Evolutionary conservation across 2,888 invertebrate species (phyloP).

Genomic region (Trissolcus brochymenae): DNA sequence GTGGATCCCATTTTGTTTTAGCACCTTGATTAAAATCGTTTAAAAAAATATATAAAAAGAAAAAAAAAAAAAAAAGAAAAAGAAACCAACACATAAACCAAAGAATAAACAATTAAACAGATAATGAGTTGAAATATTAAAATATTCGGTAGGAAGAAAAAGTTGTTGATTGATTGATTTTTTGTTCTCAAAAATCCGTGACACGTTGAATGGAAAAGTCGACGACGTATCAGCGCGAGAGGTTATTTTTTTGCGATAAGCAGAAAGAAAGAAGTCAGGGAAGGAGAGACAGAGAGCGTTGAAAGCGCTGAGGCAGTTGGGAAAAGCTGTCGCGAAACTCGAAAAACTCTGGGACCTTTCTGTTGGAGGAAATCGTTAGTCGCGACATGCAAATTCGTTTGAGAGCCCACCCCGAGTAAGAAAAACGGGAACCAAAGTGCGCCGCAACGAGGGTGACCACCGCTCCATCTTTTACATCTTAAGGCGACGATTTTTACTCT

Average conservation of each 20-base stretch:
- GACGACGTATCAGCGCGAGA: constrained; percentile 44
- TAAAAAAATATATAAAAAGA: neutral
- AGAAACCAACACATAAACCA: constrained; percentile 61
- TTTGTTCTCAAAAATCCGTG: constrained; percentile 17
- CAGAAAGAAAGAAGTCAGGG: constrained; percentile 13
- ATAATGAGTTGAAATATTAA: constrained; percentile 66
- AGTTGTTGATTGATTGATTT: too few species aligned
- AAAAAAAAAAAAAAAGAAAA: constrained; percentile 41
- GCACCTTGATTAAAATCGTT: constrained; percentile 34
- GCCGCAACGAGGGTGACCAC: constrained; percentile 55
- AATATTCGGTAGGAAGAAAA: constrained; percentile 8
- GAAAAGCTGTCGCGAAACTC: constrained; percentile 55
- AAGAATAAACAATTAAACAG: constrained; percentile 75
- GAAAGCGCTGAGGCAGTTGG: constrained; percentile 20
- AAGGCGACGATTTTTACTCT: constrained; percentile 56
- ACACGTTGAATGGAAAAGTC: constrained; percentile 41
- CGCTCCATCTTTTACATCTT: constrained; percentile 60
- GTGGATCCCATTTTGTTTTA: constrained; percentile 58
- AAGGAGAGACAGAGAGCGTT: neutral
- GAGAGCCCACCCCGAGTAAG: constrained; percentile 65
- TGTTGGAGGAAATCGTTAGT: constrained; percentile 73
- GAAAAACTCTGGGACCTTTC: constrained; percentile 62
- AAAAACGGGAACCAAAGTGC: constrained; percentile 58
- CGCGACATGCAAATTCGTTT: constrained; percentile 74
- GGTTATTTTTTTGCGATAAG: constrained; percentile 48